Percentiles rank a stretch among this genome's conserved stretches.
These are phyloP conservation scores for Remorina albescens DNA, from an alignment of 2,797 vertebrate genomes.

Conservation along the genomic window DNA sequence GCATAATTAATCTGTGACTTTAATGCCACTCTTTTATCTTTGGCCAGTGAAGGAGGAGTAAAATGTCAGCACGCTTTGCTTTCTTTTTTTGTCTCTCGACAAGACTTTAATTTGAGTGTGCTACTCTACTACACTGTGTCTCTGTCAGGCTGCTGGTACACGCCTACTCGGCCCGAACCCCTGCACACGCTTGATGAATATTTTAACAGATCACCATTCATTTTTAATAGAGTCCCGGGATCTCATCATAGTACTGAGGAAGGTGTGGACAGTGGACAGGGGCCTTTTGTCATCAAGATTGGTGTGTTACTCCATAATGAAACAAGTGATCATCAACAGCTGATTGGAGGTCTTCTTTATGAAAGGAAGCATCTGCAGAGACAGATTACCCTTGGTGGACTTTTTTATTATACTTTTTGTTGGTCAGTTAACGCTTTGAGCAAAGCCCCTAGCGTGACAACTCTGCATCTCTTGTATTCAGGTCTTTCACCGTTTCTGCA, in stretches of 20 bases:
- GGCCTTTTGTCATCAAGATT: conserved; percentile 26
- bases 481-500: not conserved
- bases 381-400: conserved; percentile 27
- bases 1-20: conserved; percentile 57
- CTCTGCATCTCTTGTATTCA: not conserved
- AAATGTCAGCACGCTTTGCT: conserved; percentile 35
- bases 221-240: conserved; percentile 73
- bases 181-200: conserved; percentile 67
- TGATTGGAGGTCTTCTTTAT: conserved; percentile 49
- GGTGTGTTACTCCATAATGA: conserved; percentile 26
- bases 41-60: conserved; percentile 16
- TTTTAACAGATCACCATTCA: conserved; percentile 72
- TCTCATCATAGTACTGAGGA: conserved; percentile 35
- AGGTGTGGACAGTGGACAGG: conserved; percentile 32
- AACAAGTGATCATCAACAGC: conserved; percentile 31
- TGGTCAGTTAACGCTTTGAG: too few relatives aligned
- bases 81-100: conserved; percentile 12
- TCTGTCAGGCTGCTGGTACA: conserved; percentile 34
- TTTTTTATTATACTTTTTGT: not conserved
- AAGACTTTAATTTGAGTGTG: conserved; percentile 24
- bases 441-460: not conserved
- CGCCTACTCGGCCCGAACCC: conserved; percentile 20
- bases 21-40: conserved; percentile 33
- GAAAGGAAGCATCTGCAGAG: not conserved
- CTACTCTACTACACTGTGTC: conserved; percentile 24